Conservation (phyloP, 2,888 invertebrate genomes). For the Nephrotoma guestfalica region DNA sequence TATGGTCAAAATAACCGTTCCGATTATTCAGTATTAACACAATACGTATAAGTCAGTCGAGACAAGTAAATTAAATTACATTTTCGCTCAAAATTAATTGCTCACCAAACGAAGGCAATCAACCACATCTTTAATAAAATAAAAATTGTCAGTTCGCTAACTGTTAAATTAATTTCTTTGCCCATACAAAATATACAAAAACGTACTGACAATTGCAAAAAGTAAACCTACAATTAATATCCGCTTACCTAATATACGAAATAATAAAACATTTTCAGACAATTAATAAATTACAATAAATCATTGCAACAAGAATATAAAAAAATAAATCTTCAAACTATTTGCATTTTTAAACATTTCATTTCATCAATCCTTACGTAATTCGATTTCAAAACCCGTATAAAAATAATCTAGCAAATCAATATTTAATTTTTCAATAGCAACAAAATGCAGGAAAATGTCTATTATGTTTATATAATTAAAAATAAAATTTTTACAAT, state of each 20-base stretch:
- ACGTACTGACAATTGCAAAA: neutral
- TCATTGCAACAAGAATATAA: neutral
- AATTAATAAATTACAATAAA: neutral
- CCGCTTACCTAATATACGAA: neutral
- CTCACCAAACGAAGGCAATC: no score
- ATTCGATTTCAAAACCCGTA: neutral
- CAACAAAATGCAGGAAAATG: conserved; percentile 9
- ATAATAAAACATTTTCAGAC: neutral
- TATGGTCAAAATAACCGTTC: no score
- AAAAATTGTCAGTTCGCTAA: no score
- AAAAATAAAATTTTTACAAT: neutral
- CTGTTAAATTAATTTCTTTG: neutral
- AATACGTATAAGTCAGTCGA: no score
- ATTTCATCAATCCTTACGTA: neutral
- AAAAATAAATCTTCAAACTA: neutral
- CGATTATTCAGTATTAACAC: no score
- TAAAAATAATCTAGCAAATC: neutral
- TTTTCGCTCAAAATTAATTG: no score
- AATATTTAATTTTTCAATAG: neutral
- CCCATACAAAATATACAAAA: neutral
- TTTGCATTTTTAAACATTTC: neutral
- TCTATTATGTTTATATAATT: neutral
- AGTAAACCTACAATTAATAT: neutral
- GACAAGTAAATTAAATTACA: no score
- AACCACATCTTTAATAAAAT: no score